Base-by-base conservation (phyloP, 1,140 invertebrate species). In the Tenebrio molitor region DNA sequence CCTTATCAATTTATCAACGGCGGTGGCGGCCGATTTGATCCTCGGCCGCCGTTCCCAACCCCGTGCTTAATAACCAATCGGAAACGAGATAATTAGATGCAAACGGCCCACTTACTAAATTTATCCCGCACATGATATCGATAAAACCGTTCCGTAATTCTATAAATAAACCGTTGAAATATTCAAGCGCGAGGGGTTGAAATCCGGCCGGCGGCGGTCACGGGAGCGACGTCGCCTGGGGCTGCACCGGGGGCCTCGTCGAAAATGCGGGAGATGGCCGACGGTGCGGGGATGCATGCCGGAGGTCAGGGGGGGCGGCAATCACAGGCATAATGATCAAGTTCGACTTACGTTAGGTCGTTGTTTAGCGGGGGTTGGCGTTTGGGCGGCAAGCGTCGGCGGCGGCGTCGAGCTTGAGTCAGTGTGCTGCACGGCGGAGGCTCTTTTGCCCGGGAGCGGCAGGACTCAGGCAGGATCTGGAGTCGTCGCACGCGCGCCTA, bases 401-500 rank as follows among this genome's bases (percentile, higher is more conserved):
- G 21, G 44, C 46, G 39, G 71, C 62, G 65, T 21, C 53, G 29
- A 58, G 50, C 50, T 58, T 29, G 50, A 58, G 50, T 58, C 50
- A 58, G 29, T 58, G 50, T 58, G 50, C 50, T 29, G 50, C 50
- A 58, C 50, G 50, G 50, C 50, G 16, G 16, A 58, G 50, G 50
- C 44, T 58, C 44, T 41, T 76, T 78, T 75, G 77, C 75, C 73
- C 75, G 75, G 75, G 73, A 71, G 73, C 65, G 41, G 73, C 72
- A 72, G 75, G 68, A 75, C 53, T 76, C 76, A 71, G 72, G 76
- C 74, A 71, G 53, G 64, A 58, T 69, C 41, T 53, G 62, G 72
- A 72, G 58, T 67, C 64, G 73, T 72, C 70, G 66, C 71, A 64
- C 64, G 44, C 64, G 69, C 65, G 44, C 69, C 33, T 53, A 68